Base-by-base conservation (phyloP, 92 coral and sea anemone species). In the Phenganax subtilis region DNA sequence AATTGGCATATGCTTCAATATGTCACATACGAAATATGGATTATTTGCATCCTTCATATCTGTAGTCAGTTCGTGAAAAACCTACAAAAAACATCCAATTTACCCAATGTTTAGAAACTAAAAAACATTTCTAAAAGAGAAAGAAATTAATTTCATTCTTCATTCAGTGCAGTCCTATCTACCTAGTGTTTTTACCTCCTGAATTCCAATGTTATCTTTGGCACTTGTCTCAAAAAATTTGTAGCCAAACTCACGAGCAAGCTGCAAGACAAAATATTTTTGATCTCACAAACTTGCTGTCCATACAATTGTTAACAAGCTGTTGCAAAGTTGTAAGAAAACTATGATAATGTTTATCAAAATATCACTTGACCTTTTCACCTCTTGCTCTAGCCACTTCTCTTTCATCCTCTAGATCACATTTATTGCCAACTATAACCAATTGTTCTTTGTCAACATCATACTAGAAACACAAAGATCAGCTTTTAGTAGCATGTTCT, bases 1-100 rank as follows among this genome's bases (percentile, higher is more conserved):
- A 37, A 37, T 37, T 37, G 47, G 47, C 47, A 37, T 37, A 5
- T 37, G 3, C 2, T 37, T 2, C 3, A 37, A 37, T 20, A 59
- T 20, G 17, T 14, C 7, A 75, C 92, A 74, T 76, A 91, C 96
- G 87, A 89, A 85, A 82, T 55, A 79, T 12, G 92, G 92, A 61
- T 91, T 79, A 72, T 91, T 91, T 15, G 89, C 91, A 89, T 87
- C 90, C 76, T 89, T 91, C 91, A 91, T 89, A 71, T 87, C 88
- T 69, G 88, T 89, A 8, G 92, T 89, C 64, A 91, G 86, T 57
- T 87, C 83, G 12, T 87, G 80, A 51, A 91, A 91, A 47, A 82
- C 96, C 96, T 91, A 54, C 56, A 53, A 67, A 59, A 7, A 9
- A 11, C 30, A 25, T 47, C 28, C 72, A 51, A 47, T 15, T 17